phyloP scores from a whole-genome alignment of 2,888 invertebrate species.

The Alsophila aescularia region DNA sequence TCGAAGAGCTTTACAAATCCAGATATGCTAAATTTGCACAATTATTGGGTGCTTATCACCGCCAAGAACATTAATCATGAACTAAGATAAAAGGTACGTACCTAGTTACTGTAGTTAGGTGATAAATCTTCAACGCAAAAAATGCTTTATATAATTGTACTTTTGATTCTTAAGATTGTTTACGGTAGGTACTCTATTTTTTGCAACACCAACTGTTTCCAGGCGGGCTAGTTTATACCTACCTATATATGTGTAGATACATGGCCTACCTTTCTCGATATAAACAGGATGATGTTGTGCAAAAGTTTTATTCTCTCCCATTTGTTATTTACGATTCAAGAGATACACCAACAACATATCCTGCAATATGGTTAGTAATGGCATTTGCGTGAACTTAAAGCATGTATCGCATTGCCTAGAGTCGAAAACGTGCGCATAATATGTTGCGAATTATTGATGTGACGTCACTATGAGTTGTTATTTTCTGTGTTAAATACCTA shows the following conservation, averaged over 20 bases:
- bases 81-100: slow-evolving; percentile 28
- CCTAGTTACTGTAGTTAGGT: no score
- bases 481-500: no score
- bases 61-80: slow-evolving; percentile 34
- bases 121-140: slow-evolving; percentile 34
- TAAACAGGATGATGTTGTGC: slow-evolving; percentile 71
- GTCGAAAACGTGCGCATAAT: slow-evolving; percentile 10
- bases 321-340: slow-evolving; percentile 79
- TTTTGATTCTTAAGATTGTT: slow-evolving; percentile 37
- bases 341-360: slow-evolving; percentile 72
- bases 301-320: slow-evolving; percentile 70
- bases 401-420: slow-evolving; percentile 18
- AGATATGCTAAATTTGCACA: neutral
- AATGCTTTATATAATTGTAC: slow-evolving; percentile 37
- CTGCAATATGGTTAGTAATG: slow-evolving; percentile 54
- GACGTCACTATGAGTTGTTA: neutral
- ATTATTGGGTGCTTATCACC: slow-evolving; percentile 10
- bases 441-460: neutral
- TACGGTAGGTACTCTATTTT: slow-evolving; percentile 16
- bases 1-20: neutral
- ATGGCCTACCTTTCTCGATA: slow-evolving; percentile 54
- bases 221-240: slow-evolving; percentile 2
- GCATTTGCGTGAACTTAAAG: slow-evolving; percentile 42
- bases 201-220: slow-evolving; percentile 16
- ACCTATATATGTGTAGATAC: slow-evolving; percentile 1